phyloP scores from a whole-genome alignment of 2,113 vertebrate species.

The Elanoides forficatus region DNA sequence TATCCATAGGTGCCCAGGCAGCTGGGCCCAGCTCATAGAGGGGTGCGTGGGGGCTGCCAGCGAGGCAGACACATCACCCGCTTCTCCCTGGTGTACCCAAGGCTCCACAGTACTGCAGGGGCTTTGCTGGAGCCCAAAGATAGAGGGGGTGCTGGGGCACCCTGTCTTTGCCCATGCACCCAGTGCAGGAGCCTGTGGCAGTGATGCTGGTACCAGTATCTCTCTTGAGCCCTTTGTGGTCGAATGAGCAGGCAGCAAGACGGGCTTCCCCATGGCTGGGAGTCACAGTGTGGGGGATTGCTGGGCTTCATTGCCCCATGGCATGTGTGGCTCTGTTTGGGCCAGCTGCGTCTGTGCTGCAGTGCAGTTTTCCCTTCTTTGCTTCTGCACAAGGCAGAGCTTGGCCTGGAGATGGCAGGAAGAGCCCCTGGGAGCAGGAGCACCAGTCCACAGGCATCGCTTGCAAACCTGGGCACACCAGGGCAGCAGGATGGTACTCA shows the following conservation, averaged over 20 bases:
- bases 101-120: too few relatives aligned
- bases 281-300: fast-evolving
- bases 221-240: background rate
- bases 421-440: background rate
- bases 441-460: background rate
- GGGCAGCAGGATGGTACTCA: background rate
- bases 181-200: background rate
- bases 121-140: background rate
- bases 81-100: background rate
- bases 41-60: background rate
- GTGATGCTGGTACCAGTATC: background rate
- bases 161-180: fast-evolving
- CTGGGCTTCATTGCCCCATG: background rate
- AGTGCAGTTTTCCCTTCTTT: background rate
- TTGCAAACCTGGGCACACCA: background rate
- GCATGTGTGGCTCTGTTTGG: background rate
- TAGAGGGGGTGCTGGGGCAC: background rate
- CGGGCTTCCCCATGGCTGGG: fast-evolving
- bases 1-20: background rate
- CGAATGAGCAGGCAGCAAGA: background rate
- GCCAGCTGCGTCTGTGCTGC: background rate
- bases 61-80: fast-evolving
- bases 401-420: background rate
- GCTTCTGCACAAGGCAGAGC: background rate
- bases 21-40: background rate